These are phyloP conservation scores for Zootermopsis nevadensis DNA, from an alignment of 2,888 invertebrate genomes.

Conservation along the genomic window DNA sequence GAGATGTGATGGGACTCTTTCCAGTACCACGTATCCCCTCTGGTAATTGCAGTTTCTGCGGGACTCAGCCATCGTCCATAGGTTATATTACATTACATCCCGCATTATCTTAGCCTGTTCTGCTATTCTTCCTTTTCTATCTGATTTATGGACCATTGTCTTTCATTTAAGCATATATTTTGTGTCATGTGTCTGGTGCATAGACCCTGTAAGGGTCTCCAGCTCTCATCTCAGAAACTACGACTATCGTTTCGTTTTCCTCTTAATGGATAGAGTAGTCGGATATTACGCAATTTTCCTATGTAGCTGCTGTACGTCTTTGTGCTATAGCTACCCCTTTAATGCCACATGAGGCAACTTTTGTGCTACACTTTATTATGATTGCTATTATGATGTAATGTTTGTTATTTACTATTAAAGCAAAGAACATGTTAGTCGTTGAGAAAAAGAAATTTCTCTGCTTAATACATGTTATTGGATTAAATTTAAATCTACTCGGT, in stretches of 20 bases:
- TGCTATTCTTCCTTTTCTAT: conserved; percentile 47
- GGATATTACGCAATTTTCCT: conserved; percentile 20
- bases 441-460: conserved; percentile 19
- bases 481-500: conserved; percentile 37
- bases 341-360: conserved; percentile 33
- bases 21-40: conserved; percentile 22
- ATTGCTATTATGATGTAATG: conserved; percentile 17
- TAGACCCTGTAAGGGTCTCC: conserved; percentile 14
- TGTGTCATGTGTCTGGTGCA: conserved; percentile 54
- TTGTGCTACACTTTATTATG: conserved; percentile 4
- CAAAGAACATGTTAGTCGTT: neutral
- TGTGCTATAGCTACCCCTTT: conserved; percentile 9
- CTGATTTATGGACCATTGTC: conserved; percentile 66
- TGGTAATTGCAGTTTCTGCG: conserved; percentile 35
- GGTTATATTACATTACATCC: conserved; percentile 42
- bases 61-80: conserved; percentile 40
- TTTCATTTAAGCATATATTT: conserved; percentile 65
- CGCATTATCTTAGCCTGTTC: conserved; percentile 33
- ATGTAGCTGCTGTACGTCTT: conserved; percentile 25
- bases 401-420: conserved; percentile 39
- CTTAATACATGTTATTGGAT: conserved; percentile 23
- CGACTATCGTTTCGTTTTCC: conserved; percentile 44
- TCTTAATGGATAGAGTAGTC: conserved; percentile 34
- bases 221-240: conserved; percentile 35
- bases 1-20: conserved; percentile 23